Conservation (phyloP, 2,888 invertebrate genomes). For the Orgyia antiqua region DNA sequence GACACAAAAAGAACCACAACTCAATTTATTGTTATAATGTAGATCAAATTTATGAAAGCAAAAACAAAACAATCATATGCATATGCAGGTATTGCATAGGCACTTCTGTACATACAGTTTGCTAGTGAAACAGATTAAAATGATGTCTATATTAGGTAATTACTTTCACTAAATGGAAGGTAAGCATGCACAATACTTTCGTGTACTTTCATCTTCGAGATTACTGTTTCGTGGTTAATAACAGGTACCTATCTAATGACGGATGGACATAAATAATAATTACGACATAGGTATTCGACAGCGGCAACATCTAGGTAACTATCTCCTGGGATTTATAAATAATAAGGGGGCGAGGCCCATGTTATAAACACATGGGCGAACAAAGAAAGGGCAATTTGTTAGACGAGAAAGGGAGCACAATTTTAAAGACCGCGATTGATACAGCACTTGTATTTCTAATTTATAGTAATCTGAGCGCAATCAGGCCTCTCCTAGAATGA, state of each 20-base stretch:
- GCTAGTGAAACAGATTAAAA: slow-evolving; percentile 24
- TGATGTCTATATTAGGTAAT: slow-evolving; percentile 33
- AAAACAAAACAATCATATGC: slow-evolving; percentile 4
- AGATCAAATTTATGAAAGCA: slow-evolving; percentile 1
- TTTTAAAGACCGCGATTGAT: slow-evolving; percentile 68
- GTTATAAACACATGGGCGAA: slow-evolving; percentile 46
- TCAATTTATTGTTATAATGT: slow-evolving; percentile 2
- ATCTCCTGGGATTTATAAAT: slow-evolving; percentile 29
- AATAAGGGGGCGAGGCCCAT: slow-evolving; percentile 42
- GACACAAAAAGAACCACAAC: slow-evolving; percentile 2
- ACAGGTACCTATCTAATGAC: slow-evolving; percentile 21
- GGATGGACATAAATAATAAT: slow-evolving; percentile 26
- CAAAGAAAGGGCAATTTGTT: slow-evolving; percentile 73
- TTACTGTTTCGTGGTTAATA: slow-evolving; percentile 28
- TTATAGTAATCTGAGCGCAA: slow-evolving; percentile 72
- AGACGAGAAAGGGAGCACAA: slow-evolving; percentile 72
- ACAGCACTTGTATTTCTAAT: slow-evolving; percentile 67
- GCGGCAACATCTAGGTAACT: slow-evolving; percentile 25
- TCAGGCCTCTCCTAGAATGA: slow-evolving; percentile 62
- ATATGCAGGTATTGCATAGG: not conserved
- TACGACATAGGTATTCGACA: slow-evolving; percentile 21
- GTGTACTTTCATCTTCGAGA: slow-evolving; percentile 30
- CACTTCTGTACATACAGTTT: slow-evolving; percentile 4
- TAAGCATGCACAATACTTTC: slow-evolving; percentile 27
- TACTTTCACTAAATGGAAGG: slow-evolving; percentile 30